These are phyloP conservation scores for Eulacestoma nigropectus DNA, from an alignment of 2,113 vertebrate species.

Conservation along the genomic window DNA sequence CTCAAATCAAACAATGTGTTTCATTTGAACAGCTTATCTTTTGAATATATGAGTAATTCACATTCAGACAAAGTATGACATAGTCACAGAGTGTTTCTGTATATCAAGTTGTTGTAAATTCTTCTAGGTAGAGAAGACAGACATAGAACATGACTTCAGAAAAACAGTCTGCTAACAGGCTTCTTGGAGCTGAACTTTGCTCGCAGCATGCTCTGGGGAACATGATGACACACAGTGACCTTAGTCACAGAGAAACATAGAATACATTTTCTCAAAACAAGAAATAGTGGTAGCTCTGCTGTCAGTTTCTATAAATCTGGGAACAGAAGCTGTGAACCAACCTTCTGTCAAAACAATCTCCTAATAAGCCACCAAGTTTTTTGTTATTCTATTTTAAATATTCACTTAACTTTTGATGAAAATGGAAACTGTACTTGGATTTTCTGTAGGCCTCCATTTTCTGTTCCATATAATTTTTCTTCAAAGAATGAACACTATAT, in stretches of 20 bases:
- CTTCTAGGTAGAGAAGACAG: neutral
- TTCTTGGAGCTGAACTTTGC: conserved; percentile 3
- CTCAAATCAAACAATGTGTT: neutral
- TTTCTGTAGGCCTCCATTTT: neutral
- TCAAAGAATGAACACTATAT: neutral
- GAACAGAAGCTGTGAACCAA: conserved; percentile 16
- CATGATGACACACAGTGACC: conserved; percentile 12
- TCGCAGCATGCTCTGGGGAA: conserved; percentile 28
- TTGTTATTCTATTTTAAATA: neutral
- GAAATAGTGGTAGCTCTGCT: neutral
- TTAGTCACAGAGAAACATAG: conserved; percentile 30
- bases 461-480: neutral
- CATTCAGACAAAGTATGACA: neutral
- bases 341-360: conserved; percentile 7
- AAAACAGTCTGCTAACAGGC: neutral
- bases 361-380: neutral
- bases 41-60: neutral
- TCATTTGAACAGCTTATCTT: neutral
- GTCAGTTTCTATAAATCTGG: conserved; percentile 35
- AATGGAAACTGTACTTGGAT: neutral
- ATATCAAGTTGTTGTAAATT: neutral
- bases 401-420: neutral
- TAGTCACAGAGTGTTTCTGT: neutral
- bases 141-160: neutral
- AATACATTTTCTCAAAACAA: conserved; percentile 32